A percentile compares a stretch with the other conserved stretches of the same genome.
These are phyloP conservation scores for Peromyscus aztecus DNA, from an alignment of 2,797 vertebrate species.

Conservation along the genomic window DNA sequence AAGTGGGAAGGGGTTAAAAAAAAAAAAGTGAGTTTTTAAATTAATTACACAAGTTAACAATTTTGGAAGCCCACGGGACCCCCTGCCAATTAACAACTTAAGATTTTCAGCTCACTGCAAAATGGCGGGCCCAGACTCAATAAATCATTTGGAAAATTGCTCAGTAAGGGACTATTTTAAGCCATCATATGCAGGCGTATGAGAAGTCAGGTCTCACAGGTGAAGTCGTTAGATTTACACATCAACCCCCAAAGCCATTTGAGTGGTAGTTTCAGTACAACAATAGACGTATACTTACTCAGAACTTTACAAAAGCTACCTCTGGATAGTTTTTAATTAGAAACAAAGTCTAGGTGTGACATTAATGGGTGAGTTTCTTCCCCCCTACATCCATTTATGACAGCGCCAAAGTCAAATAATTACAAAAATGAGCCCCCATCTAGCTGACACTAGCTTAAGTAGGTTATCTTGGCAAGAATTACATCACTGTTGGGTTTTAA, in stretches of 20 bases:
- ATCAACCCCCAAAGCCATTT: neutral
- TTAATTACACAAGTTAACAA: slow-evolving; percentile 6
- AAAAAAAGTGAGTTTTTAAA: neutral
- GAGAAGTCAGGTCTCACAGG: neutral
- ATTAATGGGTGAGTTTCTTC: neutral
- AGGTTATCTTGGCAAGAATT: slow-evolving; percentile 4
- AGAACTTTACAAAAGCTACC: slow-evolving; percentile 35
- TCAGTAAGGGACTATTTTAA: slow-evolving; percentile 18
- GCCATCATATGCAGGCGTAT: neutral
- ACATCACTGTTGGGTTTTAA: slow-evolving; percentile 30
- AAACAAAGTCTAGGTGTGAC: slow-evolving; percentile 54
- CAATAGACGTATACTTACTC: neutral
- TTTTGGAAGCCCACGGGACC: neutral
- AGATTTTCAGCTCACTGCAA: slow-evolving; percentile 26
- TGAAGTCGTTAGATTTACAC: neutral
- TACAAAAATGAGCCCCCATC: slow-evolving; percentile 15
- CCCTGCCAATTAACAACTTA: neutral
- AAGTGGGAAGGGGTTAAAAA: too few species aligned
- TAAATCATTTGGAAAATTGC: slow-evolving; percentile 29
- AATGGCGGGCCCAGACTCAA: neutral
- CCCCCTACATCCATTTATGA: neutral
- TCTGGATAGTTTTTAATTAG: slow-evolving; percentile 30
- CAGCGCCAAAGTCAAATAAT: neutral
- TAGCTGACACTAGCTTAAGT: neutral
- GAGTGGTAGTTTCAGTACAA: slow-evolving; percentile 12